Base-by-base conservation (phyloP, 2,797 vertebrate species). In the Chaetodon trifasciatus region DNA sequence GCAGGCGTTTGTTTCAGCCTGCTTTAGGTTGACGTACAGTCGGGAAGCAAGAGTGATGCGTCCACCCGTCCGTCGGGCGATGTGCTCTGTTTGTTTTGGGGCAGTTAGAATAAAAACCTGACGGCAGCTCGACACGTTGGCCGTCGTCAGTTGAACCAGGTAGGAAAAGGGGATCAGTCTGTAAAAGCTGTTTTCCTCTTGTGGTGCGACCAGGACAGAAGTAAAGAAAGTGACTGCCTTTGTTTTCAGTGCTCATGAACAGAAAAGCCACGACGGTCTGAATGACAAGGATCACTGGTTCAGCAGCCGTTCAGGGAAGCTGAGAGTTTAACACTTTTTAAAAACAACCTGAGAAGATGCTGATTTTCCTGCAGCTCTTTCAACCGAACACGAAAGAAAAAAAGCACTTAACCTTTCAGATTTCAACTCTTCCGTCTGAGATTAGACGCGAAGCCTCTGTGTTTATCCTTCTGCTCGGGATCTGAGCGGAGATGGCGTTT, bases 401-500 rank as follows among this genome's bases (percentile, higher is more conserved):
- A 19, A 35, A 66, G 50, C 44, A 32, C 28, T 68, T n/a, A 72
- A 60, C 55, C 57, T 57, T 64, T n/a, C 32, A 69, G 60, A 50
- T 65, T 7, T 56, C 39, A 44, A 0, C 24, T 0, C 52, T 57
- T 58, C 11, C 23, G 32, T 53, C 6, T 32, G 46, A 32, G 47
- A 52, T 28, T 11, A 60, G 32, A 60, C 23, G 0, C 0, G 2
- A 64, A n/a, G 12, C 65, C 24, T 2, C 47, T 0, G 35, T 1
- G n/a, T 58, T 78, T 8, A 15, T 62, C 63, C 23, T 5, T 21
- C 61, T 49, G 61, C 12, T 50, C 19, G 0, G 24, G 58, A 77
- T 73, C 63, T 57, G 37, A 78, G 0, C 0, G 0, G 55, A 78
- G 53, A 44, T 46, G 83, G 49, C 71, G 13, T 76, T 84, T 76